Percentiles rank a stretch among this genome's conserved stretches.
Evolutionary conservation across 1,140 invertebrate genomes (phyloP).

Genomic region (Zaprionus davidi): DNA sequence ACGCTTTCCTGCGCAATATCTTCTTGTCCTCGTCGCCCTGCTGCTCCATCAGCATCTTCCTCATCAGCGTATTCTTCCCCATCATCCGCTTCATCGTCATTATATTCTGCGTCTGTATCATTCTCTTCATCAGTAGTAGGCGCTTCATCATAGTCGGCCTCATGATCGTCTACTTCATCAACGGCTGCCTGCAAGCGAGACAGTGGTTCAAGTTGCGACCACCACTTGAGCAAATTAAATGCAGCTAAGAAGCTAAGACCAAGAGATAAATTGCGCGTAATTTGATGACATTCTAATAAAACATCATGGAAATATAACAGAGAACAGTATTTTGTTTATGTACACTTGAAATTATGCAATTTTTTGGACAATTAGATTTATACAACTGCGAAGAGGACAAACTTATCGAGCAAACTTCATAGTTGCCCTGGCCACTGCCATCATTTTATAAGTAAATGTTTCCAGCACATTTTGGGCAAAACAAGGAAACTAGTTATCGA

Average conservation of each 20-base stretch:
- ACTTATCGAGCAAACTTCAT: no score
- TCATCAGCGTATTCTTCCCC: not conserved
- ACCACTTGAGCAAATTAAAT: not conserved
- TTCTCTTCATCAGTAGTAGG: not conserved
- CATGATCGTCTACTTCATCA: not conserved
- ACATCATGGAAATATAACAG: no score
- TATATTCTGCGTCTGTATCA: not conserved
- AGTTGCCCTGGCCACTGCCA: no score
- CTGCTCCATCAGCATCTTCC: not conserved
- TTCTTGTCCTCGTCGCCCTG: not conserved
- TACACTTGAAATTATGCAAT: no score
- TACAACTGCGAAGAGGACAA: no score
- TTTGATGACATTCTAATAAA: no score
- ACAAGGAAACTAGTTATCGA: no score
- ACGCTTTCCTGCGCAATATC: not conserved
- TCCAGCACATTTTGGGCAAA: no score
- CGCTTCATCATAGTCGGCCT: not conserved
- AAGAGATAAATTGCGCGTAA: no score
- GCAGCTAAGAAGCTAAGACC: not conserved
- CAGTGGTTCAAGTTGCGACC: conserved; percentile 29
- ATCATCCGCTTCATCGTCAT: not conserved
- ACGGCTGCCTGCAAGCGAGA: conserved; percentile 1
- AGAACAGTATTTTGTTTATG: no score
- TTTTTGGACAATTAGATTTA: no score
- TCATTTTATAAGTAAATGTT: no score